These are phyloP conservation scores for Beris chalybata DNA, from an alignment of 2,888 invertebrate genomes.

Conservation along the genomic window DNA sequence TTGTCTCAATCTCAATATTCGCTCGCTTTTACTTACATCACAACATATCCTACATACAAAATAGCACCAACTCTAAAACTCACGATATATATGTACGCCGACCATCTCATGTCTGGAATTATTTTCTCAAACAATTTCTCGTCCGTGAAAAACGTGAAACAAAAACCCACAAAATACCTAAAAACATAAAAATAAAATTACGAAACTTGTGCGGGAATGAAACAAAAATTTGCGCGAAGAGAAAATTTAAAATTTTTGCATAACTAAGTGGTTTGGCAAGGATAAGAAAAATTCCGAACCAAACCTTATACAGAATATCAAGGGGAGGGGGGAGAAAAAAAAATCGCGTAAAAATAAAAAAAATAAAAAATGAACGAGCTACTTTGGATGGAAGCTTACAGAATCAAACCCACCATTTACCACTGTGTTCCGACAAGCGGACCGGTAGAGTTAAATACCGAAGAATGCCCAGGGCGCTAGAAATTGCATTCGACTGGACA, in stretches of 20 bases:
- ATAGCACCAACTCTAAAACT: too few relatives aligned
- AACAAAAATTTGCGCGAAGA: too few relatives aligned
- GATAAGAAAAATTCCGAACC: constrained; percentile 9
- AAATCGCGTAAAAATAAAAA: not conserved
- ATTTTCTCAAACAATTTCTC: too few relatives aligned
- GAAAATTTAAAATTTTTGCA: constrained; percentile 28
- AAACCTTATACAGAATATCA: constrained; percentile 23
- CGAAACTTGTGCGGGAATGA: too few relatives aligned
- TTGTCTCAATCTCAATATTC: not conserved
- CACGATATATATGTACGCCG: not conserved
- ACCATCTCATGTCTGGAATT: not conserved
- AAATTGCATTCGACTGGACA: constrained; percentile 49
- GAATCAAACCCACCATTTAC: not conserved
- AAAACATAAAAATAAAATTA: not conserved
- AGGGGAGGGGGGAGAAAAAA: not conserved
- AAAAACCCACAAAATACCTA: not conserved
- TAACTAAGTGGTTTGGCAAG: constrained; percentile 24
- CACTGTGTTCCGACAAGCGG: not conserved
- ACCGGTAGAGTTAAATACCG: constrained; percentile 8
- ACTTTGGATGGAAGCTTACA: constrained; percentile 7
- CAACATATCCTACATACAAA: not conserved
- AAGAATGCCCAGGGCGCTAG: constrained; percentile 48
- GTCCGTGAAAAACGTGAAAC: not conserved
- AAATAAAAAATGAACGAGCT: not conserved
- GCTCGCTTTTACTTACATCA: too few relatives aligned